Evolutionary conservation across 1,140 invertebrate species (phyloP).

Genomic region (Lordiphosa collinella): DNA sequence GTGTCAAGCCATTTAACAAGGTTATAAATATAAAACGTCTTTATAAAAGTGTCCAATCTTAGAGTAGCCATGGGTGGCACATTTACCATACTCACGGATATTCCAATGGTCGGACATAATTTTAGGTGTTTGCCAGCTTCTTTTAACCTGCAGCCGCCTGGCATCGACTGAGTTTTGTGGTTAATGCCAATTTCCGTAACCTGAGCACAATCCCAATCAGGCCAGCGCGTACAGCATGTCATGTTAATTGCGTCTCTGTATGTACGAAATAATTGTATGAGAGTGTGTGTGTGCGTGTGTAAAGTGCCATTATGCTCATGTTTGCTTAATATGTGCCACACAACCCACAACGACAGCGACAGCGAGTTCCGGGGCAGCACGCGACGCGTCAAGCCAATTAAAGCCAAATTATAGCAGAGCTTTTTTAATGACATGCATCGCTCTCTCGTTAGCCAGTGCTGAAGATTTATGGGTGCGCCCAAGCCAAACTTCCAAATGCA

Average conservation of each 20-base stretch:
- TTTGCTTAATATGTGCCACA: slow-evolving; percentile 71
- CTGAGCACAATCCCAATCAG: slow-evolving; percentile 50
- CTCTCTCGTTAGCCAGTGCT: slow-evolving; percentile 18
- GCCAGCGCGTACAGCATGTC: slow-evolving; percentile 66
- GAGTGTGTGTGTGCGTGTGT: slow-evolving; percentile 30
- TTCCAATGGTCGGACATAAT: not conserved
- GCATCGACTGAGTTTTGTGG: slow-evolving; percentile 42
- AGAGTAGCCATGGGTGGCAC: too few relatives aligned
- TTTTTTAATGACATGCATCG: slow-evolving; percentile 70
- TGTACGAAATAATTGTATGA: slow-evolving; percentile 3
- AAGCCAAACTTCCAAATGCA: slow-evolving; percentile 26
- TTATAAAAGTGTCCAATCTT: too few relatives aligned
- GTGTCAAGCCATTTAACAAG: too few relatives aligned
- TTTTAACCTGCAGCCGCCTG: slow-evolving; percentile 36
- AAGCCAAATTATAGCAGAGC: slow-evolving; percentile 66
- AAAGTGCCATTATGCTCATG: slow-evolving; percentile 72
- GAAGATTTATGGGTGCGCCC: slow-evolving; percentile 63
- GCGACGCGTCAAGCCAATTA: slow-evolving; percentile 71
- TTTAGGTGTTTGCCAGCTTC: not conserved
- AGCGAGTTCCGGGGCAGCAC: slow-evolving; percentile 35
- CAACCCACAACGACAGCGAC: slow-evolving; percentile 22
- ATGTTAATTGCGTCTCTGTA: slow-evolving; percentile 60
- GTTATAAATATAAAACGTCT: too few relatives aligned
- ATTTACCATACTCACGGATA: too few relatives aligned
- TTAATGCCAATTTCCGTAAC: slow-evolving; percentile 36